Base-by-base conservation (phyloP, 1,140 invertebrate genomes). In the Tribolium castaneum region DNA sequence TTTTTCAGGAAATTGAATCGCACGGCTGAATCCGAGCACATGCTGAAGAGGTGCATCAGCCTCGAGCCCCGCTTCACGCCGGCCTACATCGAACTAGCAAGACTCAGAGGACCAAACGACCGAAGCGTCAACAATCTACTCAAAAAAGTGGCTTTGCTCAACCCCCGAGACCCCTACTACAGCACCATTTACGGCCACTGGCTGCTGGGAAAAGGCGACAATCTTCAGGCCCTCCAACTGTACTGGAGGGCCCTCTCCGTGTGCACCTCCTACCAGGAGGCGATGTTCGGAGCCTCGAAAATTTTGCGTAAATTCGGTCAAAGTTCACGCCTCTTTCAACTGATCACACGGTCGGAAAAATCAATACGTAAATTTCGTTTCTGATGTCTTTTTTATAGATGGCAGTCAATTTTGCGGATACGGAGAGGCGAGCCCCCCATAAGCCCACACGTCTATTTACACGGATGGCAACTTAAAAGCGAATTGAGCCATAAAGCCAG, bases 171-270 rank as follows among this genome's bases (percentile, higher is more conserved):
- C 82, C 91, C 92, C 80, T 92, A 93, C 84, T 91, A 92, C 84
- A 90, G 91, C 34, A 88, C 92, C 1, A 87, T 92, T 78, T 93
- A 92, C 83, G 92, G 91, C 49, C 89, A 90, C 75, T 93, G 92
- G 92, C 87, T 93, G 6, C 88, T 89, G 59, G 87, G 87, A 78
- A 91, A 91, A 87, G 90, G 92, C 93, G 14, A 73, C 16, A 25
- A 35, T 30, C 50, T 86, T 2, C 75, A 87, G 25, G 87, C 90
- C 2, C 80, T 92, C 19, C 86, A 89, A 70, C 90, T 91, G 82
- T 93, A 93, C 85, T 89, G 90, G 78, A 88, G 84, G 80, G 90
- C 90, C 6, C 87, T 93, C 82, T 82, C 87, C 77, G 85, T 85
- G 74, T 90, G 85, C 34, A 86, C 89, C 25, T 86, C 86, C 49